Evolutionary conservation across 1,140 invertebrate species (phyloP).

Genomic region (Platyura marginata): DNA sequence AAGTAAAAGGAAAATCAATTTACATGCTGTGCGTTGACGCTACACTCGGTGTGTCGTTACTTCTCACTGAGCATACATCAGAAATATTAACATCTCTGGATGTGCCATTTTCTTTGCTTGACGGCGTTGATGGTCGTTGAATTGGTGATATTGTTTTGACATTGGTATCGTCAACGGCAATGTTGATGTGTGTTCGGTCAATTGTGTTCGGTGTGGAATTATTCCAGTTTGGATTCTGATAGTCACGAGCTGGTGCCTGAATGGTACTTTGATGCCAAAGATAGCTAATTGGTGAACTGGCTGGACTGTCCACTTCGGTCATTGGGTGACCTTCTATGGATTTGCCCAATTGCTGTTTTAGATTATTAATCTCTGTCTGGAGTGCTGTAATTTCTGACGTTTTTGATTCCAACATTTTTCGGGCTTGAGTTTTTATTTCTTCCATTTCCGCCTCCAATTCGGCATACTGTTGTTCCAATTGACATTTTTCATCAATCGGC

Average conservation of each 20-base stretch:
- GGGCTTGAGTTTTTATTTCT: conserved; percentile 22
- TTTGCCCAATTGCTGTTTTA: conserved; percentile 12
- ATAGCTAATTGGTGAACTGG: conserved; percentile 27
- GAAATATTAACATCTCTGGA: neutral
- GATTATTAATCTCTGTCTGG: conserved; percentile 27
- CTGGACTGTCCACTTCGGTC: conserved; percentile 10
- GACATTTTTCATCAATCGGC: conserved; percentile 54
- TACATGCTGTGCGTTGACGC: conserved; percentile 11
- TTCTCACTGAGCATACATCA: conserved; percentile 14
- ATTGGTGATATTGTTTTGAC: conserved; percentile 13
- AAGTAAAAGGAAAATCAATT: too few relatives aligned
- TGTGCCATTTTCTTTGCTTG: conserved; percentile 1
- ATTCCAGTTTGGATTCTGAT: conserved; percentile 13
- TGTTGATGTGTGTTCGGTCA: neutral
- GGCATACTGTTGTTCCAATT: conserved; percentile 51
- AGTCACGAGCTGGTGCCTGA: conserved; percentile 18
- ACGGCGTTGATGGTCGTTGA: conserved; percentile 16
- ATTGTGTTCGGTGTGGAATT: neutral
- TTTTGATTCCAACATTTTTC: conserved; percentile 22
- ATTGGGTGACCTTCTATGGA: neutral
- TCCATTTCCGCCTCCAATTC: conserved; percentile 53
- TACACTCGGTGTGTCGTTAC: conserved; percentile 17
- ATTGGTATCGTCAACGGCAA: neutral
- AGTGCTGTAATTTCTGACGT: conserved; percentile 33
- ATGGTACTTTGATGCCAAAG: conserved; percentile 28